Evolutionary conservation across 1,140 invertebrate genomes (phyloP), one percentile per base, ranked within the genome.

Genomic region (Bombus pyrosoma): DNA sequence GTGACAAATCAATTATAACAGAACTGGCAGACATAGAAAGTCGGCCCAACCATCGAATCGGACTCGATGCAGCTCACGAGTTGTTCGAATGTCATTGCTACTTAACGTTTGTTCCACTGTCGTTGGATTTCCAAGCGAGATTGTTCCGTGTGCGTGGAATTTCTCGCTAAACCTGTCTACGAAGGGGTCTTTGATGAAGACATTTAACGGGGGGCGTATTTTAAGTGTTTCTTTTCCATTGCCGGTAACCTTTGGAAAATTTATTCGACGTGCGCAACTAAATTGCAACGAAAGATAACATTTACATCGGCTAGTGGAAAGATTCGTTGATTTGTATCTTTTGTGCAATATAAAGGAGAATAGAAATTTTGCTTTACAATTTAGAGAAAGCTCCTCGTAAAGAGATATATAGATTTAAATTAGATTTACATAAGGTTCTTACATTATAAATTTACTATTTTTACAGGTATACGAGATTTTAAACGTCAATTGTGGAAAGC

Each of bases 1-100:
- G 83, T 88, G 87, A 88, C 87, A 77, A 88, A 90, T 89, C 87
- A 89, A 89, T 89, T 89, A 87, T 85, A 85, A 87, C 62, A 68
- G 64, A 34, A 4, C 37, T 32, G 43, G 28, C 28, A 72, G 37
- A 28, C 28, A 39, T 86, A 89, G 87, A 89, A 89, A 88, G 86
- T 80, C 59, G 80, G 57, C 68, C 74, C 74, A 8, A 12, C 6
- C 75, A 1, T 74, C 62, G 74, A 87, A 89, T 87, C 62, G 68
- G 18, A n/a, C 62, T 82, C 75, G 82, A 85, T 59, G 87, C 71
- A 47, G 69, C 68, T 22, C 15, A 3, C n/a, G 32, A 15, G 62
- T 32, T 32, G 47, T 41, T 47, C 71, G 43, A 83, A 75, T 68
- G 62, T 83, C 81, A n/a, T n/a, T 75, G 71, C 59, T 75, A 28